Evolutionary conservation across 2,113 vertebrate species (phyloP).

Genomic region (Rhinopomastus cyanomelas): DNA sequence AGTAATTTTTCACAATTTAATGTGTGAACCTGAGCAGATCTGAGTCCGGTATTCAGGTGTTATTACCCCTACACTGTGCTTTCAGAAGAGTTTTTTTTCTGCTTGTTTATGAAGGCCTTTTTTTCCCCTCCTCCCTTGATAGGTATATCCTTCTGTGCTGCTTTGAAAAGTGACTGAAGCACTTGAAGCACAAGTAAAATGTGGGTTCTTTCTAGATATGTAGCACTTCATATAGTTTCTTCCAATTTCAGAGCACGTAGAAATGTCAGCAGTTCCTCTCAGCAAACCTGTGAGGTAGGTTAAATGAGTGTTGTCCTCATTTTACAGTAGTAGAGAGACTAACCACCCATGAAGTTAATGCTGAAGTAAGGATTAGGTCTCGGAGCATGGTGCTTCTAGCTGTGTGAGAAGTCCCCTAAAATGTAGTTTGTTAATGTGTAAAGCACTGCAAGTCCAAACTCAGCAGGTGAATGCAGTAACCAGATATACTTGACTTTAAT

Average conservation of each 20-base stretch:
- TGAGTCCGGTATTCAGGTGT: not conserved
- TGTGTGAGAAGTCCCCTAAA: constrained; percentile 37
- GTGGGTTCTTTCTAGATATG: not conserved
- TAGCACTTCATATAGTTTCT: not conserved
- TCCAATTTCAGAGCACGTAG: not conserved
- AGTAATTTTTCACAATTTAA: not conserved
- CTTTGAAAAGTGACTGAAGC: not conserved
- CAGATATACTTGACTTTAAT: constrained; percentile 8
- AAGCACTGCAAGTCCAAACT: not conserved
- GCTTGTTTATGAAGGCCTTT: not conserved
- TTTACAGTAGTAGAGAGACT: constrained; percentile 20
- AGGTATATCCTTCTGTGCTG: not conserved
- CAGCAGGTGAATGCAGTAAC: constrained; percentile 9
- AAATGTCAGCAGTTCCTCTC: constrained; percentile 23
- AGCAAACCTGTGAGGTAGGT: constrained; percentile 7
- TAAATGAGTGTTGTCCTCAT: constrained; percentile 42
- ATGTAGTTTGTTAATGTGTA: constrained; percentile 25
- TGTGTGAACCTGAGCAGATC: not conserved
- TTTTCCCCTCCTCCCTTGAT: not conserved
- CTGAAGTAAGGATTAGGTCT: constrained; percentile 25
- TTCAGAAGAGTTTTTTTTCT: not conserved
- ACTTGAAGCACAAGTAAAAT: not conserved
- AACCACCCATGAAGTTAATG: constrained; percentile 33
- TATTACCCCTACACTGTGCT: not conserved
- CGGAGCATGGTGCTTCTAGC: not conserved